Conservation (phyloP, 2,888 invertebrate genomes). For the Uloborus plumipes region DNA sequence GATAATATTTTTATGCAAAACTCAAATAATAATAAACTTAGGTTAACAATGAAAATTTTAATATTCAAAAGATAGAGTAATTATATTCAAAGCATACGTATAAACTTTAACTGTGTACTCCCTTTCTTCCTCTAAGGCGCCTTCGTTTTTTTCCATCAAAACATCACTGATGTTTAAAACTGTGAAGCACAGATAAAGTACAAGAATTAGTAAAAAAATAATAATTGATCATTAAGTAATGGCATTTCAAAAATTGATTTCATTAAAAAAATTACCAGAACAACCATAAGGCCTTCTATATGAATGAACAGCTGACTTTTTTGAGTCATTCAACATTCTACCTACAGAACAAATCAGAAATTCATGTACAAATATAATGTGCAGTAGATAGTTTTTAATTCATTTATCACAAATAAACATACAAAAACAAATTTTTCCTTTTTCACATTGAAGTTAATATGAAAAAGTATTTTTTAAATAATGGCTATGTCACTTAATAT, state of each 20-base stretch:
- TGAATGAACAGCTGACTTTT: conserved; percentile 73
- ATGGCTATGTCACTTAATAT: too few relatives aligned
- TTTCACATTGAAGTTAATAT: too few relatives aligned
- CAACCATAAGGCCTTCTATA: conserved; percentile 85
- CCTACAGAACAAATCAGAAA: conserved; percentile 67
- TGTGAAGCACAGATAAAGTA: conserved; percentile 56
- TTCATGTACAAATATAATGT: too few relatives aligned
- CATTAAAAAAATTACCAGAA: conserved; percentile 74
- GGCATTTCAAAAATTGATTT: not conserved
- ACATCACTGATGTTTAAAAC: conserved; percentile 69
- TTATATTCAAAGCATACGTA: conserved; percentile 67
- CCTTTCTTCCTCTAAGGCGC: conserved; percentile 67
- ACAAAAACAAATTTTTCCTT: too few relatives aligned
- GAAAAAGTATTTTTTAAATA: too few relatives aligned
- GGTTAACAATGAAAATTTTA: too few relatives aligned
- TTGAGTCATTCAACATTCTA: conserved; percentile 81
- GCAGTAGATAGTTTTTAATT: too few relatives aligned
- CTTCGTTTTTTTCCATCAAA: conserved; percentile 66
- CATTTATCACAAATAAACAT: too few relatives aligned
- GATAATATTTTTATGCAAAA: too few relatives aligned
- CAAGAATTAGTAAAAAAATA: conserved; percentile 74
- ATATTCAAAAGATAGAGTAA: too few relatives aligned
- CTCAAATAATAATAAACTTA: too few relatives aligned
- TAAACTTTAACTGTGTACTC: conserved; percentile 70
- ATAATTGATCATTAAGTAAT: not conserved